phyloP scores from a whole-genome alignment of 1,140 invertebrate species.

The Drosophila pseudoobscura region DNA sequence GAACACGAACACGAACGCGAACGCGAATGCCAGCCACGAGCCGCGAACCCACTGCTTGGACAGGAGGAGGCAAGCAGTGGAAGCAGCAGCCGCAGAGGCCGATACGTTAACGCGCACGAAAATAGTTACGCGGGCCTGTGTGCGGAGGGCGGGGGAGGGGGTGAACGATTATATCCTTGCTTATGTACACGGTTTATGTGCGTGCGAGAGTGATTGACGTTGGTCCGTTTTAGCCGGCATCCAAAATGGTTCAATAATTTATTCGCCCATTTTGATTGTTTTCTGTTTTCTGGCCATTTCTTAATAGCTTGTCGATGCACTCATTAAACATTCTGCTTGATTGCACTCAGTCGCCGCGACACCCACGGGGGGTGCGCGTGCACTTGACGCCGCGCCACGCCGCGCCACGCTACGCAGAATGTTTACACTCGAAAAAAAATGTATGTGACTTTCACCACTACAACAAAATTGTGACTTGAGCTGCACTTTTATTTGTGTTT shows the following conservation, averaged over 20 bases:
- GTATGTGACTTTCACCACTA: background rate
- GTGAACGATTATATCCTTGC: conserved; percentile 5
- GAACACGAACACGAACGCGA: too few relatives aligned
- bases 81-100: too few relatives aligned
- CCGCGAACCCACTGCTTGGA: too few relatives aligned
- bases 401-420: background rate
- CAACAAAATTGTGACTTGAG: background rate
- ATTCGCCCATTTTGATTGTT: conserved; percentile 1
- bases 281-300: conserved; percentile 12
- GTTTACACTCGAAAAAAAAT: conserved; percentile 54
- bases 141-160: background rate
- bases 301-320: conserved; percentile 29
- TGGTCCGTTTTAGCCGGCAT: conserved; percentile 25
- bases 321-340: background rate
- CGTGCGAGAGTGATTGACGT: background rate
- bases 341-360: background rate
- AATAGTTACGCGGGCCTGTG: too few relatives aligned
- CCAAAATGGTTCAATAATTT: conserved; percentile 4
- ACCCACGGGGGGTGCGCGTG: too few relatives aligned
- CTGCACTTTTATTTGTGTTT: conserved; percentile 48
- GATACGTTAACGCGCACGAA: too few relatives aligned
- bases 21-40: too few relatives aligned
- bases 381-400: too few relatives aligned
- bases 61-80: too few relatives aligned
- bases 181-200: background rate